phyloP scores from a whole-genome alignment of 2,888 invertebrate species.

The Ectemnius continuus region DNA sequence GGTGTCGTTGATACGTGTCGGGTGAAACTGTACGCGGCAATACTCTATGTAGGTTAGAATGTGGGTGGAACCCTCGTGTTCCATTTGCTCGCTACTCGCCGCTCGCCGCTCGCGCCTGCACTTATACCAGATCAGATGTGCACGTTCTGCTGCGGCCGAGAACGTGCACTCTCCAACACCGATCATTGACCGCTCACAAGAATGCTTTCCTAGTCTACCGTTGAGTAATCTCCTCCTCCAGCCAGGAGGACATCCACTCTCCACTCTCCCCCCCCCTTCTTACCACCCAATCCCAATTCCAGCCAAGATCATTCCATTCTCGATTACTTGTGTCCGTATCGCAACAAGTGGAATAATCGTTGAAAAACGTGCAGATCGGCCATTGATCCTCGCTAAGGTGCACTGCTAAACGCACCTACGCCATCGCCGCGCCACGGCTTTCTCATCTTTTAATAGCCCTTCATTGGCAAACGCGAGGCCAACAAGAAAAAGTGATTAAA shows the following conservation, averaged over 20 bases:
- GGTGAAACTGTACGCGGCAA: conserved; percentile 59
- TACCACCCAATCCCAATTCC: too few species aligned
- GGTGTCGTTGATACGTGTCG: conserved; percentile 23
- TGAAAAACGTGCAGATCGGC: conserved; percentile 35
- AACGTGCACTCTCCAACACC: too few species aligned
- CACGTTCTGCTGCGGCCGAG: too few species aligned
- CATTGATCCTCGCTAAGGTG: conserved; percentile 53
- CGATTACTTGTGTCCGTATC: conserved; percentile 27
- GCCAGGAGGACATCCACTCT: too few species aligned
- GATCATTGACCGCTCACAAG: too few species aligned
- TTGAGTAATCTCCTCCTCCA: too few species aligned
- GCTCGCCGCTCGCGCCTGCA: conserved; percentile 29
- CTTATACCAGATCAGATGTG: too few species aligned
- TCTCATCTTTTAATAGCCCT: conserved; percentile 26
- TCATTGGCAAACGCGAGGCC: conserved; percentile 29
- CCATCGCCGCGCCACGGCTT: not conserved
- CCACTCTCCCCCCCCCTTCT: too few species aligned
- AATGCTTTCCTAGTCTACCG: too few species aligned
- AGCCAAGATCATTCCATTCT: conserved; percentile 8
- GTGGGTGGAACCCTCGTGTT: conserved; percentile 66
- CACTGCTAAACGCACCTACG: not conserved
- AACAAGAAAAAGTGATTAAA: conserved; percentile 7
- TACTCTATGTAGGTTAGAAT: conserved; percentile 68
- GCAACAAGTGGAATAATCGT: conserved; percentile 21
- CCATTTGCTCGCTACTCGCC: conserved; percentile 45